A percentile compares a stretch with the other conserved stretches of the same genome.
These are phyloP conservation scores for Drosophila ambigua DNA, from an alignment of 1,140 invertebrate species.

Conservation along the genomic window DNA sequence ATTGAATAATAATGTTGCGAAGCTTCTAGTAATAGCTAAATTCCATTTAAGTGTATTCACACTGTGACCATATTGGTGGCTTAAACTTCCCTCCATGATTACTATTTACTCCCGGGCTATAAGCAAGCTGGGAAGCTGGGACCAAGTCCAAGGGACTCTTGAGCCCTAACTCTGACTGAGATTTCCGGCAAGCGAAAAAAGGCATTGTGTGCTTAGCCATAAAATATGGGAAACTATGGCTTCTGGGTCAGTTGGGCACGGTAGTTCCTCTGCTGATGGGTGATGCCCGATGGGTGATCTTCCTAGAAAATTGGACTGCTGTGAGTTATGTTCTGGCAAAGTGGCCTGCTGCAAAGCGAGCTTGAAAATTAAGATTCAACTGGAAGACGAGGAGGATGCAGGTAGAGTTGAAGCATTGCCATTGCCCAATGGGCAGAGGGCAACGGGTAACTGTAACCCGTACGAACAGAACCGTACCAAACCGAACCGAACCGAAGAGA, in stretches of 20 bases:
- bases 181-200: constrained; percentile 35
- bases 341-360: constrained; percentile 34
- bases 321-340: constrained; percentile 67
- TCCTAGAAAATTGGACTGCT: constrained; percentile 53
- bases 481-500: too few species aligned
- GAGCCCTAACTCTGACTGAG: constrained; percentile 12
- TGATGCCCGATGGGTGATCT: constrained; percentile 38
- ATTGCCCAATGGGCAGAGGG: constrained; percentile 13
- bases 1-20: not conserved
- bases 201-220: constrained; percentile 48
- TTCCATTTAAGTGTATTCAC: not conserved
- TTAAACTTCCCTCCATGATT: constrained; percentile 18
- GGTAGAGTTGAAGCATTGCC: constrained; percentile 15
- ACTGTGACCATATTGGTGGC: not conserved
- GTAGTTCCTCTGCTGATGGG: constrained; percentile 55
- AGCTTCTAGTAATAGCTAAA: not conserved
- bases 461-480: constrained; percentile 6
- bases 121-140: constrained; percentile 25
- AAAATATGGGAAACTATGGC: constrained; percentile 68
- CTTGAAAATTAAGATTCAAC: constrained; percentile 3
- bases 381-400: constrained; percentile 9
- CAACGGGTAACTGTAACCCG: constrained; percentile 49
- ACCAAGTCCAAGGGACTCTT: constrained; percentile 25
- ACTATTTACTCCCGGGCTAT: constrained; percentile 1
- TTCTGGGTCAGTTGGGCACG: constrained; percentile 79